Percentiles rank a stretch among this genome's conserved stretches.
These are phyloP conservation scores for Saimiri boliviensis DNA, from an alignment of 2,113 vertebrate species.

Conservation along the genomic window DNA sequence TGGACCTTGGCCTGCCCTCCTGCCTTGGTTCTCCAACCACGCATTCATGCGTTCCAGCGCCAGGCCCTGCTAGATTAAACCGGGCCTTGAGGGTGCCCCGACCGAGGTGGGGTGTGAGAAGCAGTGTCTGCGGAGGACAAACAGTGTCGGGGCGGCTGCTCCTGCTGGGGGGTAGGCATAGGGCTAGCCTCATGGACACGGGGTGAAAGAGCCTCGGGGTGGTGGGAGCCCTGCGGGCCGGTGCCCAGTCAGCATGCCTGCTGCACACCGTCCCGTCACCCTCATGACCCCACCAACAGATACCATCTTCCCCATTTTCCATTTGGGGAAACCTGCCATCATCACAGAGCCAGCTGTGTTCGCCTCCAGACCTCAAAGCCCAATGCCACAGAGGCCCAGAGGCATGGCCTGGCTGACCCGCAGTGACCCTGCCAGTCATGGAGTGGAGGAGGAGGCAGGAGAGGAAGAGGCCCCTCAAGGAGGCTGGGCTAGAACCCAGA, in stretches of 20 bases:
- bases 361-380: background rate
- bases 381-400: background rate
- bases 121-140: background rate
- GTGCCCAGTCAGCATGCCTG: background rate
- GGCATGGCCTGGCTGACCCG: background rate
- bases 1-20: conserved; percentile 59
- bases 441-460: background rate
- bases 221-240: background rate
- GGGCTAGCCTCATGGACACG: background rate
- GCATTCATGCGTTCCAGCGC: conserved; percentile 24
- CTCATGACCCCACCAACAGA: background rate
- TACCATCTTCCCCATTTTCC: background rate
- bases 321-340: background rate
- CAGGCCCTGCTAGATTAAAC: background rate
- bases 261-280: background rate
- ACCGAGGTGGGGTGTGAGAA: too few species aligned
- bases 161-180: background rate
- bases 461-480: background rate
- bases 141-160: background rate
- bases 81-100: background rate
- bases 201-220: background rate
- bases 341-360: background rate
- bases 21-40: background rate
- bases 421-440: background rate
- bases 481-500: background rate